A percentile compares a stretch with the other conserved stretches of the same genome.
phyloP scores from a whole-genome alignment of 2,113 vertebrate species.

The Labeo catla region DNA sequence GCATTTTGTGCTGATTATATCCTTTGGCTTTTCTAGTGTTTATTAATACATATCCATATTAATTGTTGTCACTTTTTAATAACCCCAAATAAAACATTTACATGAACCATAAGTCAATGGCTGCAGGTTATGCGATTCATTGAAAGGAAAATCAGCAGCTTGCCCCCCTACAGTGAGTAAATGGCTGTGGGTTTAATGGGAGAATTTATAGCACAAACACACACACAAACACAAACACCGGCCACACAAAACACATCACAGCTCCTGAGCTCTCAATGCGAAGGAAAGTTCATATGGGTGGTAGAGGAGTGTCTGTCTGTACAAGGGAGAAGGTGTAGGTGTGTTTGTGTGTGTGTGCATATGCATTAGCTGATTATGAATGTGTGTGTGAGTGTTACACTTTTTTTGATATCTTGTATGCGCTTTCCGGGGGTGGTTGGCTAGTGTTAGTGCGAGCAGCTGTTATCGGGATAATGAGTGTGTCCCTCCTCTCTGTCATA shows the following conservation, averaged over 20 bases:
- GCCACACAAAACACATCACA: constrained; percentile 34
- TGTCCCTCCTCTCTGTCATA: constrained; percentile 62
- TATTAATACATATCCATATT: constrained; percentile 67
- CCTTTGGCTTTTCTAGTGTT: constrained; percentile 68
- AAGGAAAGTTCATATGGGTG: background rate
- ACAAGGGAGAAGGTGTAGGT: background rate
- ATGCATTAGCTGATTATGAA: constrained; percentile 4
- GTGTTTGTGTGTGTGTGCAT: constrained; percentile 33
- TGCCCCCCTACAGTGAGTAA: constrained; percentile 64
- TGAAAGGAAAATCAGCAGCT: constrained; percentile 57
- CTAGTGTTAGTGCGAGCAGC: constrained; percentile 70
- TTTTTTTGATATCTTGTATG: constrained; percentile 51
- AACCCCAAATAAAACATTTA: constrained; percentile 69
- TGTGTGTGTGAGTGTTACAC: background rate
- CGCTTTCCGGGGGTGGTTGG: constrained; percentile 62
- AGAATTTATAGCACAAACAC: constrained; percentile 60
- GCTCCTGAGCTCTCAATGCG: background rate
- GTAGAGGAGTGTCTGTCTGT: background rate
- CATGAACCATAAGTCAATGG: constrained; percentile 72
- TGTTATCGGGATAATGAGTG: constrained; percentile 70
- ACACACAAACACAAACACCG: background rate
- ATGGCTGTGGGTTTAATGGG: constrained; percentile 67
- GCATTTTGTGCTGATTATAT: constrained; percentile 42
- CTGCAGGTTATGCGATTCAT: constrained; percentile 70
- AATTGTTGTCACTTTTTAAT: constrained; percentile 66